Evolutionary conservation across 23 tunicate genomes (phyloP), one percentile per base, ranked within the genome.

Genomic region (Corella eumyota): DNA sequence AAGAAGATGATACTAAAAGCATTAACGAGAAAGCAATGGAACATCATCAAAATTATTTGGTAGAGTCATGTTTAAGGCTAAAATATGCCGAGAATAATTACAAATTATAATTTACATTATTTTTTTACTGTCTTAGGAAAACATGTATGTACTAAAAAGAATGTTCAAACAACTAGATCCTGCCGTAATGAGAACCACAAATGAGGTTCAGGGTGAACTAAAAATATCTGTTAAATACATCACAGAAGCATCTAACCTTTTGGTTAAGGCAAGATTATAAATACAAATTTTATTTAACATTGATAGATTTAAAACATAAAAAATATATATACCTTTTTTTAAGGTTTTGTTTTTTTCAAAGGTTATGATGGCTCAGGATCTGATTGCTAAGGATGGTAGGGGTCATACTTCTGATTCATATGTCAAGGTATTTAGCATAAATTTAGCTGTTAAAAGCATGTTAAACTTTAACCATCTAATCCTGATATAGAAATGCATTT

Each of bases 121-220:
- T n/a, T n/a, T n/a, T n/a, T n/a, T n/a, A n/a, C n/a, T n/a, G 48
- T 40, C 15, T 11, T 70, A 80, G 90, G 59, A 65, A 34, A 72
- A 75, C 66, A 84, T 75, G 70, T 75, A 69, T 63, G 50, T 69
- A 71, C 38, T 84, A 62, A 84, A 84, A 37, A 62, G 93, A 34
- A 68, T 84, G 93, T 84, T 84, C 45, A 74, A 75, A 36, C 73
- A 84, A 48, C 67, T 84, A 27, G 93, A 84, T 50, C 93, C 93
- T 22, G 83, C 76, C 37, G 93, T 84, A 30, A 69, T 84, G 67
- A 84, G 75, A 33, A 52, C 67, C 7, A 62, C 66, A 6, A 46
- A 2, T 62, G 83, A 75, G 2, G 72, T 75, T 11, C 70, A 75
- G 23, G 93, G 93, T 3, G 74, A 84, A 47, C 36, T 84, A 2